phyloP scores from a whole-genome alignment of 2,113 vertebrate species.

The Alexandromys fortis region DNA sequence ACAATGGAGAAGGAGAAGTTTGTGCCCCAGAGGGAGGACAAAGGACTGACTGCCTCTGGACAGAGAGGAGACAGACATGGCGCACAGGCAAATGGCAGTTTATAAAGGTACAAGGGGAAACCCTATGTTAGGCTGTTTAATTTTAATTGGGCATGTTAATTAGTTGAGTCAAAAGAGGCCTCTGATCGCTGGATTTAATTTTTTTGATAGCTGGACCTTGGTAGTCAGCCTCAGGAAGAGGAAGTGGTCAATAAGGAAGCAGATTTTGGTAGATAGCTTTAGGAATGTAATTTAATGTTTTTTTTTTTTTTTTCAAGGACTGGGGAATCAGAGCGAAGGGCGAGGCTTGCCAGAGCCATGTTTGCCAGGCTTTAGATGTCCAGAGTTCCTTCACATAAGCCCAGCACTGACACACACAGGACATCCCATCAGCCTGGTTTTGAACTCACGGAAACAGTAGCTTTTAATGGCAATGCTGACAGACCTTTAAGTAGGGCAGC shows the following conservation, averaged over 20 bases:
- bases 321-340: background rate
- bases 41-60: background rate
- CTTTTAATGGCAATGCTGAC: constrained; percentile 78
- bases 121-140: background rate
- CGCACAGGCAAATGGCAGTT: background rate
- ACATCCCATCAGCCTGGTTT: constrained; percentile 78
- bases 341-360: background rate
- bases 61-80: background rate
- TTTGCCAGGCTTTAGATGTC: background rate
- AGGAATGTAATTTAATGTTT: background rate
- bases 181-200: background rate
- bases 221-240: background rate
- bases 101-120: background rate
- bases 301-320: background rate
- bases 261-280: fast-evolving
- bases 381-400: background rate
- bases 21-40: background rate
- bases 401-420: constrained; percentile 67
- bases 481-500: constrained; percentile 82
- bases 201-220: background rate
- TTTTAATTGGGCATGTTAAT: background rate
- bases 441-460: constrained; percentile 77
- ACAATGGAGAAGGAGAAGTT: background rate
- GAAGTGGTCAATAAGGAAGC: background rate
- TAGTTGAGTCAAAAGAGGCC: background rate